Evolutionary conservation across 1,140 invertebrate species (phyloP).

Genomic region (Pollicipes pollicipes): DNA sequence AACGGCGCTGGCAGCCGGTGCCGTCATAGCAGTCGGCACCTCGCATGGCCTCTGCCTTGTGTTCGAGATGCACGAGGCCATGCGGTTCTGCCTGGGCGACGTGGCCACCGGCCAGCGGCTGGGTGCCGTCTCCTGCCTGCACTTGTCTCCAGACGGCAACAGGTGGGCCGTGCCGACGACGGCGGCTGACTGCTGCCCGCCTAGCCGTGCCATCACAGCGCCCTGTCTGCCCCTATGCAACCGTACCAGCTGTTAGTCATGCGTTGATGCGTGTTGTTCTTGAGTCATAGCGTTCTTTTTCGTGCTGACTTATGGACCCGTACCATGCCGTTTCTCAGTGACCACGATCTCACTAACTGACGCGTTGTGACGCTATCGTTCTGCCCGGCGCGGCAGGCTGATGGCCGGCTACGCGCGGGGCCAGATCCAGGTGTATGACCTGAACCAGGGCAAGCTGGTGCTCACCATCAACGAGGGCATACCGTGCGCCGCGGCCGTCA

Average conservation of each 20-base stretch:
- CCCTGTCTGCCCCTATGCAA: no score
- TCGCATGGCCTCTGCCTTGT: slow-evolving; percentile 77
- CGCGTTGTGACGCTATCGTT: background rate
- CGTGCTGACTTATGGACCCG: no score
- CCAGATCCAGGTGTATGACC: slow-evolving; percentile 64
- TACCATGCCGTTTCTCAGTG: no score
- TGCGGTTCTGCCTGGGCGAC: slow-evolving; percentile 55
- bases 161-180: no score
- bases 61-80: slow-evolving; percentile 64
- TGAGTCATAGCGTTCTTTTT: no score
- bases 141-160: slow-evolving; percentile 32
- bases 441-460: slow-evolving; percentile 52
- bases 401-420: slow-evolving; percentile 75
- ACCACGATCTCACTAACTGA: no score
- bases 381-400: slow-evolving; percentile 31
- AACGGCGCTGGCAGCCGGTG: slow-evolving; percentile 53
- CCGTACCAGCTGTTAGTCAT: no score
- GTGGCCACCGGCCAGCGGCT: slow-evolving; percentile 28
- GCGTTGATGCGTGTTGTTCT: no score
- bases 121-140: slow-evolving; percentile 54
- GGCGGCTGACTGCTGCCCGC: no score
- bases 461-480: slow-evolving; percentile 66
- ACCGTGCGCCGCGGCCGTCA: slow-evolving; percentile 64
- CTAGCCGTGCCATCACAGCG: no score
- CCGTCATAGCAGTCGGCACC: slow-evolving; percentile 73